Conservation (phyloP, 1,140 invertebrate genomes). For the Geopemphigus sp. region DNA sequence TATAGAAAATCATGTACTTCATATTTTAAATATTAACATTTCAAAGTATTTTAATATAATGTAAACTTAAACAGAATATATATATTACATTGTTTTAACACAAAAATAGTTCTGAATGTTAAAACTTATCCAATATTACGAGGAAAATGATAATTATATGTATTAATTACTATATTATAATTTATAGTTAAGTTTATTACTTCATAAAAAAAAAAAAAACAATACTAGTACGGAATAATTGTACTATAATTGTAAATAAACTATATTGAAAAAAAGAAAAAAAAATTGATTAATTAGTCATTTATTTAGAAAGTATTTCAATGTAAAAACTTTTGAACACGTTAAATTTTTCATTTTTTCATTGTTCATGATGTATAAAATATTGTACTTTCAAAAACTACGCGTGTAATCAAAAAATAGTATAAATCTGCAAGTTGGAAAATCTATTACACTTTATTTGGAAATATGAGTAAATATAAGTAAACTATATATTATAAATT, state of each 20-base stretch:
- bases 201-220: not conserved
- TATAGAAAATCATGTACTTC: conserved; percentile 2
- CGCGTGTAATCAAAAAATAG: not conserved
- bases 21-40: conserved; percentile 3
- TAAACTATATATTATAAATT: not conserved
- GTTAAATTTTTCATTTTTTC: too few species aligned
- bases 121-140: not conserved
- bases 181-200: not conserved
- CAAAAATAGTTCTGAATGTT: not conserved
- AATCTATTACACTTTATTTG: conserved; percentile 4
- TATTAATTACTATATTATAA: not conserved
- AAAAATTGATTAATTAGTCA: too few species aligned
- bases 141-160: not conserved
- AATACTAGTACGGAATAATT: too few species aligned
- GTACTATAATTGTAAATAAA: too few species aligned
- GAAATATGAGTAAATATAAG: not conserved
- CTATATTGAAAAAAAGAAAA: too few species aligned
- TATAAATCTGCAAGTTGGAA: not conserved
- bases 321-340: too few species aligned
- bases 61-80: not conserved
- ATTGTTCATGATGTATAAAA: too few species aligned
- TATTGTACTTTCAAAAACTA: too few species aligned
- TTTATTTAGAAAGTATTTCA: too few species aligned
- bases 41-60: not conserved
- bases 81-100: conserved; percentile 8